phyloP scores from a whole-genome alignment of 2,113 vertebrate species.

The Picathartes gymnocephalus region DNA sequence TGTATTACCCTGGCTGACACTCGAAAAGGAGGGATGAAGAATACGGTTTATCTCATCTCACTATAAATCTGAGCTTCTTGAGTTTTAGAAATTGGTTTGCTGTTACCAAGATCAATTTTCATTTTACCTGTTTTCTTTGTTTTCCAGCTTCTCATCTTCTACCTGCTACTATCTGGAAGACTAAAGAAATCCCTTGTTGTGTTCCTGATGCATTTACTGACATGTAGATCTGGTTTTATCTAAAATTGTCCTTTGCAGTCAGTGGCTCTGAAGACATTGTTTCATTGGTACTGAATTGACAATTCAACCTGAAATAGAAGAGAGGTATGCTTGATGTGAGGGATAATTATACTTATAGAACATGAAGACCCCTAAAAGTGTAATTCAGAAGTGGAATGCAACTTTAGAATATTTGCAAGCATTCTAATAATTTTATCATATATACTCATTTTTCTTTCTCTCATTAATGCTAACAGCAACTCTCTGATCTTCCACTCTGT shows the following conservation, averaged over 20 bases:
- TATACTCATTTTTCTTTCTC: background rate
- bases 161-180: background rate
- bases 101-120: background rate
- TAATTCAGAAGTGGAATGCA: background rate
- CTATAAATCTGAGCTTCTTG: background rate
- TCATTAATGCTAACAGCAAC: background rate
- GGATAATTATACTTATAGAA: background rate
- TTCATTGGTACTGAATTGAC: background rate
- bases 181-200: background rate
- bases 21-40: background rate
- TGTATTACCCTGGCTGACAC: accelerated
- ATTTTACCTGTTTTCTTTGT: background rate
- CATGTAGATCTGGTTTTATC: background rate
- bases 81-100: background rate
- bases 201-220: background rate
- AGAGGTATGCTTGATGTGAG: background rate
- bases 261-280: background rate
- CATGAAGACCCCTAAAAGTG: background rate
- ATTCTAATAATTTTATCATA: background rate
- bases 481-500: background rate
- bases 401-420: background rate
- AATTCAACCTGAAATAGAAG: background rate
- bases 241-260: background rate
- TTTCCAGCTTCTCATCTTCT: background rate
- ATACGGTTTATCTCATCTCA: background rate